Base-by-base conservation (phyloP, 2,113 vertebrate genomes). In the Oncorhynchus mykiss region DNA sequence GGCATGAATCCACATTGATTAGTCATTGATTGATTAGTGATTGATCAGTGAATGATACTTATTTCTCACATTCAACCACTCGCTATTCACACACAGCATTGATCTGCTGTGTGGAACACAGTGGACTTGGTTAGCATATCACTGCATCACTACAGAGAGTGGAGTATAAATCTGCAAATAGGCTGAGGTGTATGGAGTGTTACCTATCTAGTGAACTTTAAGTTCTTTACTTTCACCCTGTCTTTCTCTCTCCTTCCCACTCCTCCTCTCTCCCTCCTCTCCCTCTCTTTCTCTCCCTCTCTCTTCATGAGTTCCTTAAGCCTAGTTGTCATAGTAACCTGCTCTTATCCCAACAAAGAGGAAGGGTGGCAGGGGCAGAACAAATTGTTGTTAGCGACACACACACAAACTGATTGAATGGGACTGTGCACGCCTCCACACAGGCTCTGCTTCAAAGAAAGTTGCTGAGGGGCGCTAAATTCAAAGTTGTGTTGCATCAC, bases 241-340 rank as follows among this genome's bases (percentile, higher is more conserved):
- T 69, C 29, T n/a, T 22, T 27, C 48, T 25, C 8, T 31, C 59
- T 49, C 8, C 29, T 22, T 24, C 73, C 62, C 27, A 27, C 3
- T 3, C 27, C 27, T 27, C 3, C 16, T 79, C 86, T 83, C 84
- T 72, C 82, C 27, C 27, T 27, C 64, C 69, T 8, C 39, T 51
- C 51, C 60, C 81, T 80, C 88, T 82, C 59, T 73, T 16, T 62
- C 7, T 62, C 59, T 62, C 59, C 16, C 7, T 24, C 8, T 78
- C 82, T 84, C 78, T 79, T 89, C 73, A 48, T 76, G 80, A 85
- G 81, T 73, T 75, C 39, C 13, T 70, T 79, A 77, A 80, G 81
- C 84, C 85, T 57, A 68, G 84, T 91, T 82, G 77, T 81, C 85
- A 88, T 91, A 84, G 90, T 76, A 78, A 89, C 82, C 68, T 77